Evolutionary conservation across 2,113 vertebrate species (phyloP), one percentile per base, ranked within the genome.

Genomic region (Scomber colias): DNA sequence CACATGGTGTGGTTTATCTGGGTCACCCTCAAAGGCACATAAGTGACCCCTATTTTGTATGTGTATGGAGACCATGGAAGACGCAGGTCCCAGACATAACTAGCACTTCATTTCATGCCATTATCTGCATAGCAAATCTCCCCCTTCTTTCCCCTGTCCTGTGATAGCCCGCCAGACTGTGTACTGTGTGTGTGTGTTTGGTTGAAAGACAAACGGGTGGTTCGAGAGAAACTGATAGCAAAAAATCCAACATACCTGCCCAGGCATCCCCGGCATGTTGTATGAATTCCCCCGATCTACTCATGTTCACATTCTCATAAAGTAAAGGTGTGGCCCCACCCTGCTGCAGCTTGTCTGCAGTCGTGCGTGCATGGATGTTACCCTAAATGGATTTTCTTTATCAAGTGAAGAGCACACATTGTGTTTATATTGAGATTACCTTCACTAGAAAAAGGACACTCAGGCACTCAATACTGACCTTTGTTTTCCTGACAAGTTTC

Each of bases 171-270:
- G 49, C 69, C 12, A 31, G 10, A 15, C 53, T 69, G 53, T 66
- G 56, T 54, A 50, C 55, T 49, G 35, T 48, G 27, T 46, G 63
- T 57, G 57, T 56, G 19, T 46, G 51, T 65, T 45, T 62, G 35
- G 74, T 24, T 74, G 60, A 75, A 77, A 78, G 45, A 67, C 54
- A 71, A 24, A 35, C 56, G 21, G 24, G 69, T 71, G 64, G 45
- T 73, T 76, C 27, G n/a, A 80, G 68, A 68, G 70, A 73, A 59
- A 64, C 76, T 86, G 73, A 82, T 65, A 86, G 79, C 75, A 89
- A 82, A 93, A 90, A 86, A 90, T 83, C 84, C 85, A 70, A 71
- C 71, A 89, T 91, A 92, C 92, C 87, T 94, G 93, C 83, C 87
- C 84, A 90, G 89, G 90, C 90, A 93, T 94, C 90, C 87, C 82